A percentile compares a stretch with the other conserved stretches of the same genome.
Conservation (phyloP, 1,140 invertebrate genomes). For the Himalopsyche phryganea region DNA sequence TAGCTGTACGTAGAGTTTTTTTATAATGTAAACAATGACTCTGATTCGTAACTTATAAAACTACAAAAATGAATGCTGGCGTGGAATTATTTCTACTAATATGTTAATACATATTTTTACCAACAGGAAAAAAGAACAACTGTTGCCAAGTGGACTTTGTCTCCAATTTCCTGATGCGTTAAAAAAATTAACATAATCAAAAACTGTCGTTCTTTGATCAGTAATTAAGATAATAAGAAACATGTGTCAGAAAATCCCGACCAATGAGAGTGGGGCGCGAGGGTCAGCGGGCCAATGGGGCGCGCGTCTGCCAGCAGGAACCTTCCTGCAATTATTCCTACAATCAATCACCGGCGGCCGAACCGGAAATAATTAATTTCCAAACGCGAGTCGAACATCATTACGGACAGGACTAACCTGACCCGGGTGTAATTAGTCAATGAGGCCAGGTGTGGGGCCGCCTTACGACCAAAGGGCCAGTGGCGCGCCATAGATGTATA, state of each 20-base stretch:
- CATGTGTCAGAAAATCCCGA: constrained; percentile 9
- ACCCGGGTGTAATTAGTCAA: constrained; percentile 23
- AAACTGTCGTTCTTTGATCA: constrained; percentile 13
- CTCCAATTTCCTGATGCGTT: too few species aligned
- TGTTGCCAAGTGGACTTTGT: too few species aligned
- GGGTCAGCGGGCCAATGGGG: constrained; percentile 2
- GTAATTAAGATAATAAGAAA: constrained; percentile 27
- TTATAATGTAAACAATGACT: too few species aligned
- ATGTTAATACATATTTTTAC: too few species aligned
- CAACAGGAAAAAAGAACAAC: too few species aligned
- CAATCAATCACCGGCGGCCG: constrained; percentile 26
- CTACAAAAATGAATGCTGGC: too few species aligned
- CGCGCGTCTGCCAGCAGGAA: not conserved
- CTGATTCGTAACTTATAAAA: too few species aligned
- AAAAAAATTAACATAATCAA: not conserved
- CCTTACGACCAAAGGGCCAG: not conserved
- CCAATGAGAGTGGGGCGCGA: not conserved
- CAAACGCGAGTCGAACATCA: constrained; percentile 21
- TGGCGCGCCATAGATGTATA: not conserved
- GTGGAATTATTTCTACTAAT: too few species aligned
- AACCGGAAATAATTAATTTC: constrained; percentile 31
- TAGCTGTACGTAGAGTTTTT: too few species aligned
- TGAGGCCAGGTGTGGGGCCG: constrained; percentile 12
- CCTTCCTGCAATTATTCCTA: constrained; percentile 22
- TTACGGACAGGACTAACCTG: constrained; percentile 22